These are phyloP conservation scores for Hyperoplus immaculatus DNA, from an alignment of 2,797 vertebrate genomes.

Conservation along the genomic window DNA sequence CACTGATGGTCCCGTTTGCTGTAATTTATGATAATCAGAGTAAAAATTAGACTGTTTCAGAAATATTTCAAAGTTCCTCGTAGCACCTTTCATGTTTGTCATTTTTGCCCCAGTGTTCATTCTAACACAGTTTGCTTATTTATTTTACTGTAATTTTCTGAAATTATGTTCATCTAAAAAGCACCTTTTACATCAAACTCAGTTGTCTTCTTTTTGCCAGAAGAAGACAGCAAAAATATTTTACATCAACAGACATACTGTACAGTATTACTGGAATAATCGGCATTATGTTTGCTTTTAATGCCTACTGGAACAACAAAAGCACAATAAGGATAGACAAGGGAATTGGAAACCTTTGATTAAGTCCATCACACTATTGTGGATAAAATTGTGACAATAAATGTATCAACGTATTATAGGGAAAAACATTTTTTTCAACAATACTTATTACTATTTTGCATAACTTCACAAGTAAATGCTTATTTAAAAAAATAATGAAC, in stretches of 20 bases:
- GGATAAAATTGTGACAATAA: conserved; percentile 5
- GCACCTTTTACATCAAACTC: not conserved
- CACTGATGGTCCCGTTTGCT: too few species aligned
- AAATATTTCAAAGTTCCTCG: too few species aligned
- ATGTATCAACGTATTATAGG: not conserved
- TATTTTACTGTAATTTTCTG: not conserved
- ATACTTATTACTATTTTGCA: conserved; percentile 23
- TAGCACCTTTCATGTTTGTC: conserved; percentile 6
- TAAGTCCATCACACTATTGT: not conserved
- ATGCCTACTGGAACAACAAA: conserved; percentile 15
- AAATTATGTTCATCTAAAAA: conserved; percentile 14
- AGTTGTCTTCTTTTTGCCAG: not conserved
- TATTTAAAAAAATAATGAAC: conserved; percentile 46
- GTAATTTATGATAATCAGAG: too few species aligned
- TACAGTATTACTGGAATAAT: conserved; percentile 2
- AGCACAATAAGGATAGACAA: too few species aligned
- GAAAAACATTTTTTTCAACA: not conserved
- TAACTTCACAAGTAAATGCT: conserved; percentile 37
- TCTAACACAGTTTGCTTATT: conserved; percentile 7
- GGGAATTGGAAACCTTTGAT: conserved; percentile 10
- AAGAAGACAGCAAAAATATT: not conserved
- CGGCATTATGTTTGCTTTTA: conserved; percentile 18
- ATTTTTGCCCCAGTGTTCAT: conserved; percentile 10
- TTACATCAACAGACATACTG: conserved; percentile 1
- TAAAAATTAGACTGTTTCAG: too few species aligned